Base-by-base conservation (phyloP, 2,113 vertebrate genomes). In the Archocentrus centrarchus region DNA sequence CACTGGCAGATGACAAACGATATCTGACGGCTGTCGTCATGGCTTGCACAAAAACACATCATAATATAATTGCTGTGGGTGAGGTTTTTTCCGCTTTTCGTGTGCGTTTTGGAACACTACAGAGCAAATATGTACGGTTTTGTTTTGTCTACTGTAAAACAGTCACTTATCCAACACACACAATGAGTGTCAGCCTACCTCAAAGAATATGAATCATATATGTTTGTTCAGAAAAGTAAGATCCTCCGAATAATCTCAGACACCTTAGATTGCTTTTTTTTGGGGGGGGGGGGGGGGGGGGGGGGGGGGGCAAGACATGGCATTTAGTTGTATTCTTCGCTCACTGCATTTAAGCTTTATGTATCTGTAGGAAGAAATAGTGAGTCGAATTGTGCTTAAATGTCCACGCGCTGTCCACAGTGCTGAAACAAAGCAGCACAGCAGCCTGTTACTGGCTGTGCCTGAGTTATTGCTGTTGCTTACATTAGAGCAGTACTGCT, bases 381-480 rank as follows among this genome's bases (percentile, higher is more conserved):
- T 27, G 8, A 55, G 47, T 47, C 11, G 27, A 50, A 18, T 32
- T 73, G 68, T 73, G 68, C 18, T 32, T 73, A n/a, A 35, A 73
- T 55, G 68, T 32, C 18, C 24, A 50, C 68, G 24, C 47, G 68
- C 47, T 73, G 68, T 73, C 68, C 68, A 73, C 68, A 73, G 68
- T 73, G 68, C 68, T 73, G 68, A 73, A 73, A 73, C 32, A 32
- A 53, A 53, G 66, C 50, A 14, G 66, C 27, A 8, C 44, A 53
- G 68, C 68, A 27, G 27, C 68, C 47, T 5, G 47, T 55, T 73
- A 9, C 68, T 55, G 27, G 68, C 68, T 14, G 17, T 32, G 10
- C 24, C 50, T 0, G 47, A 32, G 66, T 32, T 30, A 50, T 35
- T 55, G 15, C 53, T 44, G 20, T 50, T n/a, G 47, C 68, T 73